Conservation (phyloP, 2,797 vertebrate genomes). For the Pseudomugil tenellus region DNA sequence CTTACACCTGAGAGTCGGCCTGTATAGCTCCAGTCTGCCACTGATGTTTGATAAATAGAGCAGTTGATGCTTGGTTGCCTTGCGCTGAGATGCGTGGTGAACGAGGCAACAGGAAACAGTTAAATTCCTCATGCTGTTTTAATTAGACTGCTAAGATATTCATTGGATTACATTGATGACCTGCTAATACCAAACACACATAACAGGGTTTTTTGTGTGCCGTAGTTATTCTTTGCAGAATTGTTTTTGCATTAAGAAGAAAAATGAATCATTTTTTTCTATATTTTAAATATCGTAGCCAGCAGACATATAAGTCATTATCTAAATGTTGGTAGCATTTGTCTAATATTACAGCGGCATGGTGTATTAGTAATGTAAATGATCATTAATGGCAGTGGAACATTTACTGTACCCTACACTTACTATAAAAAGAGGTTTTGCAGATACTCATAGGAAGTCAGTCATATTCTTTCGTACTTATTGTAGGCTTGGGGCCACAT, state of each 20-base stretch:
- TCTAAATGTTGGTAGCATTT: conserved; percentile 14
- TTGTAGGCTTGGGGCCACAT: conserved; percentile 40
- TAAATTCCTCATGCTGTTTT: conserved; percentile 46
- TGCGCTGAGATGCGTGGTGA: conserved; percentile 33
- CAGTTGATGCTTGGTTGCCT: conserved; percentile 33
- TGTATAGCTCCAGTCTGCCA: conserved; percentile 11
- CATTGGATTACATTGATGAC: conserved; percentile 46
- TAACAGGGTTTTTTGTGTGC: conserved; percentile 4
- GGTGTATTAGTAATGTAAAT: conserved; percentile 3
- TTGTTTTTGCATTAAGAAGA: conserved; percentile 8
- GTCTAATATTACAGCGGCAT: conserved; percentile 8
- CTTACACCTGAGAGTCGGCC: conserved; percentile 33
- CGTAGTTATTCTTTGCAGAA: conserved; percentile 38
- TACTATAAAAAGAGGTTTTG: conserved; percentile 4
- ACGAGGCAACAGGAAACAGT: conserved; percentile 27
- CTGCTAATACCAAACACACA: conserved; percentile 32
- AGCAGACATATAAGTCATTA: not conserved
- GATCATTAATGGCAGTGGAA: not conserved
- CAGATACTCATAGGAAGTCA: conserved; percentile 1
- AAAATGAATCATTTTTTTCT: conserved; percentile 9
- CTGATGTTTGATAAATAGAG: conserved; percentile 41
- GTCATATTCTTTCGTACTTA: conserved; percentile 15
- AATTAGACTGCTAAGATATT: conserved; percentile 49
- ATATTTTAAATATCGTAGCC: not conserved
- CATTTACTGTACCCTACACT: not conserved